Evolutionary conservation across 2,113 vertebrate species (phyloP).

Genomic region (Poicephalus gulielmi): DNA sequence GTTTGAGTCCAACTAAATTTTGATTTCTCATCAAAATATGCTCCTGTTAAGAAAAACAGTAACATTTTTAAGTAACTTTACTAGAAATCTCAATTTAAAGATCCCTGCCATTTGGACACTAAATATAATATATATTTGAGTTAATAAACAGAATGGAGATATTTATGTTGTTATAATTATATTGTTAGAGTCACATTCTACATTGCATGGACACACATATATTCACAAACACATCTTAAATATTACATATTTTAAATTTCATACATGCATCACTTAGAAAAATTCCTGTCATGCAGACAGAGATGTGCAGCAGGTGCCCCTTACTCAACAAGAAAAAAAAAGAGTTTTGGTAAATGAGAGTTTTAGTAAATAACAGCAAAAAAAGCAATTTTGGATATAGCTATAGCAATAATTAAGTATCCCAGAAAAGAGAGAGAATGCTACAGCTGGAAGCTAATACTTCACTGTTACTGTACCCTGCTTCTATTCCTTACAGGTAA

Average conservation of each 20-base stretch:
- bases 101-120: neutral
- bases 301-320: neutral
- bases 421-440: neutral
- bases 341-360: neutral
- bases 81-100: neutral
- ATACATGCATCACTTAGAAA: neutral
- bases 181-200: neutral
- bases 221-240: neutral
- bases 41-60: conserved; percentile 79
- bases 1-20: conserved; percentile 87
- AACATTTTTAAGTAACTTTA: neutral
- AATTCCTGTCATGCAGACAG: neutral
- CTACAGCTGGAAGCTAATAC: neutral
- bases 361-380: neutral
- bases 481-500: neutral
- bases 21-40: conserved; percentile 94
- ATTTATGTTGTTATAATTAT: neutral
- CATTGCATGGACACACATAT: neutral
- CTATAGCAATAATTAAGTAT: neutral
- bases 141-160: neutral
- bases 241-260: neutral
- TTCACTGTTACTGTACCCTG: neutral
- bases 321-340: neutral
- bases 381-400: neutral
- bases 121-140: neutral